Base-by-base conservation (phyloP, 2,113 vertebrate species). In the Cephalopterus ornatus region DNA sequence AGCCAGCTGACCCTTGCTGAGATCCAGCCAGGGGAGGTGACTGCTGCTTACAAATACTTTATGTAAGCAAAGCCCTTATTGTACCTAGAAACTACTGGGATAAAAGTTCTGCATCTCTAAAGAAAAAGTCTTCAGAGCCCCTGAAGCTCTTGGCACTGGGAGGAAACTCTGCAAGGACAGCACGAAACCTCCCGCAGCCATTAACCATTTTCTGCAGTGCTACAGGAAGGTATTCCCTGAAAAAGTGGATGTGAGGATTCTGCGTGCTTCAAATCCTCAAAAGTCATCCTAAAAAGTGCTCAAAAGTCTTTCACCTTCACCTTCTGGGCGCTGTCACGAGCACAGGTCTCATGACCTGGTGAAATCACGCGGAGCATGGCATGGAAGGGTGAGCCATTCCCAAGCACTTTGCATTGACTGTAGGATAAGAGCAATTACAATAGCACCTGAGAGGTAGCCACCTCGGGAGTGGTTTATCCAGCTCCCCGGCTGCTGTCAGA, bases 111-210 rank as follows among this genome's bases (percentile, higher is more conserved):
- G 33, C 7, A n/a, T 11, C 33, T 61, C 49, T 37, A 66, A 59
- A 78, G 10, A 55, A 19, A 15, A 63, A 12, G 4, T 11, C 27
- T 50, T 30, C 21, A 35, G 50, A 49, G 37, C 15, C 61, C n/a
- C 62, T 24, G 22, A 68, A 76, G 32, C 10, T 76, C 47, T 49
- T 23, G 11, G 19, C 32, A 17, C 21, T 14, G 2, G 19, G 28
- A 80, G 6, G 47, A 72, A 63, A 11, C 19, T 75, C 23, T 21
- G 6, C n/a, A 12, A 3, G 20, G 61, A 50, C 42, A 83, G 52
- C 39, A 30, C 7, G 6, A 24, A 39, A 61, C 9, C 55, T 33
- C 11, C 37, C 0, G 0, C 35, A 37, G 39, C 1, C 7, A 47
- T 37, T 50, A 47, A 12, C 13, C 46, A 17, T 65, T 27, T 65